phyloP scores from a whole-genome alignment of 2,113 vertebrate species.

The Sterna hirundo region DNA sequence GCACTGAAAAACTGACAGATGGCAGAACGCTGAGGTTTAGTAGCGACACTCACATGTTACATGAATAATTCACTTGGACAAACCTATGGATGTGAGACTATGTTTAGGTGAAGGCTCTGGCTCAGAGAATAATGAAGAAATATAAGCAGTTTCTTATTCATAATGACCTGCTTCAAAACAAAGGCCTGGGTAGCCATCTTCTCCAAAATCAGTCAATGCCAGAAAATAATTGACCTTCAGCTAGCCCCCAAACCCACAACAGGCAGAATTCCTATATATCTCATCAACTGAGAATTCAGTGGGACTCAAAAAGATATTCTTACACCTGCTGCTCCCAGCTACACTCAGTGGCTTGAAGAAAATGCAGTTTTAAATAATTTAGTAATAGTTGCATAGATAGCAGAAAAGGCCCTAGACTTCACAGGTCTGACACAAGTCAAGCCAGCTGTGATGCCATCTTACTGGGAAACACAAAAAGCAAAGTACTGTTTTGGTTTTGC shows the following conservation, averaged over 20 bases:
- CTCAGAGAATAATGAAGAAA: not conserved
- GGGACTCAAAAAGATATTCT: not conserved
- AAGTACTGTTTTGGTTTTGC: not conserved
- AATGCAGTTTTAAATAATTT: not conserved
- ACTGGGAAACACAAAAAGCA: not conserved
- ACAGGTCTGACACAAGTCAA: not conserved
- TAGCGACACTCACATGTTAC: not conserved
- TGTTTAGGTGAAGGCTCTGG: not conserved
- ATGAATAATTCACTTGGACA: constrained; percentile 15
- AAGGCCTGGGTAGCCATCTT: not conserved
- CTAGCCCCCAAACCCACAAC: not conserved
- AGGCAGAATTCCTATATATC: not conserved
- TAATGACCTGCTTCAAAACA: not conserved
- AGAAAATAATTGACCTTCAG: not conserved
- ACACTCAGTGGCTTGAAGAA: not conserved
- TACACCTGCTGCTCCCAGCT: not conserved
- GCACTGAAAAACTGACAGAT: not conserved
- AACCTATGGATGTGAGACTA: not conserved
- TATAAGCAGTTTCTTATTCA: not conserved
- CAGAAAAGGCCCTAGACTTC: not conserved
- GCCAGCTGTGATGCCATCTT: not conserved
- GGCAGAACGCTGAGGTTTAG: not conserved
- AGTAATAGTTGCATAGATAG: not conserved
- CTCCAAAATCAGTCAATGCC: not conserved
- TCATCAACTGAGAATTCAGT: not conserved